Base-by-base conservation (phyloP, 2,797 vertebrate genomes). In the Furcifer pardalis region DNA sequence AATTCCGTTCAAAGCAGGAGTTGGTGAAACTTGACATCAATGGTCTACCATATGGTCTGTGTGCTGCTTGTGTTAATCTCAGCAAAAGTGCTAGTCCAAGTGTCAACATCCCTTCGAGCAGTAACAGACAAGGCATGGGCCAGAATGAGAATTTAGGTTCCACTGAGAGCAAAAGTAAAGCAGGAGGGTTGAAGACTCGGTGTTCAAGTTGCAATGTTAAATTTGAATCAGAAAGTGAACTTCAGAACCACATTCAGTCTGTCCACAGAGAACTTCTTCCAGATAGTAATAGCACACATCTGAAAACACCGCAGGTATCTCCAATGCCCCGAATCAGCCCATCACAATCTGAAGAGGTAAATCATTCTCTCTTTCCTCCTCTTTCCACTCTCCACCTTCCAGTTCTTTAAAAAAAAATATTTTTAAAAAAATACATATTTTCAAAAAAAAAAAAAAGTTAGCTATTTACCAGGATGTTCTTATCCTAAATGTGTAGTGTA, bases 121-220 rank as follows among this genome's bases (percentile, higher is more conserved):
- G 95, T 42, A 95, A 89, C 87, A 93, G 96, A 84, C 95, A 94
- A 75, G 94, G 95, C 91, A 95, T 97, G 97, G 93, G 96, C 93
- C 98, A 97, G 91, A 97, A 95, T 84, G 98, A 98, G 92, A 97
- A 95, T 90, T 95, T 98, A 84, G 97, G 97, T 92, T 97, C 97
- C 65, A 94, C 97, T 56, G 98, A 98, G 63, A 96, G 94, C 60
- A 99, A 99, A 96, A 95, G 94, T 95, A 99, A 99, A 95, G 94
- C 94, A 2, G 96, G 97, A 77, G 97, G 95, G 85, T 96, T 97
- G 89, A 99, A 99, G 96, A 99, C 97, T 7, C 96, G 98, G 87
- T 99, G 99, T 94, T 97, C 98, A 81, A 98, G 97, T 95, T 99
- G 99, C 96, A 99, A 98, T 85, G 99, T 99, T 91, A 99, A 99